A percentile compares a stretch with the other conserved stretches of the same genome.
Conservation (phyloP, 2,797 vertebrate genomes). For the Cyclura pinguis region DNA sequence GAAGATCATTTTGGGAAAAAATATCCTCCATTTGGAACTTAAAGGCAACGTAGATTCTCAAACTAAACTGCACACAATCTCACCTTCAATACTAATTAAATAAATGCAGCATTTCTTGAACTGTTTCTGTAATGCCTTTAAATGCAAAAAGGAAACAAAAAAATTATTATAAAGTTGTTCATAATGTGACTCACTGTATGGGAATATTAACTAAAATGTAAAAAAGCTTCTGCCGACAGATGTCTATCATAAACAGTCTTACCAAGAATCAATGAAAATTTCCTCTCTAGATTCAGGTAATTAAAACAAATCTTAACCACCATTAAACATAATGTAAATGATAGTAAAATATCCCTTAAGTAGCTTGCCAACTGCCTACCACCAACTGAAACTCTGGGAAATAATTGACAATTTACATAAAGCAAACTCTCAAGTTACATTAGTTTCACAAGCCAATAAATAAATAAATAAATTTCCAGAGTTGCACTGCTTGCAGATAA, state of each 20-base stretch:
- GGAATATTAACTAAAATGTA: conserved; percentile 59
- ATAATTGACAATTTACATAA: conserved; percentile 20
- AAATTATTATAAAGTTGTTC: conserved; percentile 52
- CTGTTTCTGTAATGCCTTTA: conserved; percentile 19
- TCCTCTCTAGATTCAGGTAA: conserved; percentile 64
- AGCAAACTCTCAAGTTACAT: conserved; percentile 29
- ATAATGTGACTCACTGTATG: conserved; percentile 61
- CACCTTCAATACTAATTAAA: conserved; percentile 13
- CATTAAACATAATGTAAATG: conserved; percentile 48
- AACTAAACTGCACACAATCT: background rate
- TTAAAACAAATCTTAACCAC: conserved; percentile 65
- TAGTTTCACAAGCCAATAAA: background rate
- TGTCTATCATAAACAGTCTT: conserved; percentile 65
- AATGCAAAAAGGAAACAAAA: background rate
- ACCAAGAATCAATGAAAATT: conserved; percentile 65
- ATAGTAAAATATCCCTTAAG: conserved; percentile 55
- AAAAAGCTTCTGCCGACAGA: conserved; percentile 53
- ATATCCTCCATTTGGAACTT: background rate
- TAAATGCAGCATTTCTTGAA: background rate
- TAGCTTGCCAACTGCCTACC: background rate
- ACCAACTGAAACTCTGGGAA: conserved; percentile 18
- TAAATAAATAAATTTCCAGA: conserved; percentile 6
- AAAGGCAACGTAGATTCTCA: background rate
- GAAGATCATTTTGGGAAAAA: background rate
- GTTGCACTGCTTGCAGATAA: background rate